These are phyloP conservation scores for Cervus canadensis DNA, from an alignment of 2,113 vertebrate genomes.

Conservation along the genomic window DNA sequence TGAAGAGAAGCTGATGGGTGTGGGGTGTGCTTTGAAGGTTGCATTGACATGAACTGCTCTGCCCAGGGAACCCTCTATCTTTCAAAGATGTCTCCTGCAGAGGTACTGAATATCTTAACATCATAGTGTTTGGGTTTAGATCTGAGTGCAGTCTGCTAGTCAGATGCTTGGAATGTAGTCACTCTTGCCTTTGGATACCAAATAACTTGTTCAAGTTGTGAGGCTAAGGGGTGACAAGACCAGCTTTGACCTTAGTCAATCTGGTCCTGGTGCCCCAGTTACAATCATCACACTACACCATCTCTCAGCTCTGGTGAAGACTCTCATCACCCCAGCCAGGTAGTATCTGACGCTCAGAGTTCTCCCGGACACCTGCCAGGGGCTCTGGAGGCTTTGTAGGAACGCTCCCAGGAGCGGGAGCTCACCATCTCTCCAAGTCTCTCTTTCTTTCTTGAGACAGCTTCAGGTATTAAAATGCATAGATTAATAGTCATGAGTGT, in stretches of 20 bases:
- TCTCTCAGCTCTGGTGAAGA: neutral
- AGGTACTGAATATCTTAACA: neutral
- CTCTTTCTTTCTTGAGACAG: neutral
- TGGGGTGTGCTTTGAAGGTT: neutral
- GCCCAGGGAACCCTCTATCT: neutral
- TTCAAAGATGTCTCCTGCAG: neutral
- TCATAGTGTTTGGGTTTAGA: neutral
- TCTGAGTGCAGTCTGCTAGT: neutral
- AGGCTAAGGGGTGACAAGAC: neutral
- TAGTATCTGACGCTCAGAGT: neutral
- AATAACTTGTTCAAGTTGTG: neutral
- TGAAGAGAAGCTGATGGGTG: neutral
- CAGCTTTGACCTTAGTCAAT: neutral
- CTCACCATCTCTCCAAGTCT: neutral
- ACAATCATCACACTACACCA: neutral
- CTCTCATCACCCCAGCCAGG: neutral
- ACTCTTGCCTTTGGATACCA: neutral
- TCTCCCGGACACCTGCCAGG: neutral
- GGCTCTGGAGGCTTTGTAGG: neutral
- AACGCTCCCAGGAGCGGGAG: neutral
- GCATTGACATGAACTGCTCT: neutral
- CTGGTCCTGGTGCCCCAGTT: neutral
- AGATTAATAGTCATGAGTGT: neutral
- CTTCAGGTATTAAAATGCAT: neutral
- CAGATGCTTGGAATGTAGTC: neutral